Percentiles rank a stretch among this genome's conserved stretches.
Evolutionary conservation across 2,797 vertebrate genomes (phyloP).

Genomic region (Ispidina lecontei): DNA sequence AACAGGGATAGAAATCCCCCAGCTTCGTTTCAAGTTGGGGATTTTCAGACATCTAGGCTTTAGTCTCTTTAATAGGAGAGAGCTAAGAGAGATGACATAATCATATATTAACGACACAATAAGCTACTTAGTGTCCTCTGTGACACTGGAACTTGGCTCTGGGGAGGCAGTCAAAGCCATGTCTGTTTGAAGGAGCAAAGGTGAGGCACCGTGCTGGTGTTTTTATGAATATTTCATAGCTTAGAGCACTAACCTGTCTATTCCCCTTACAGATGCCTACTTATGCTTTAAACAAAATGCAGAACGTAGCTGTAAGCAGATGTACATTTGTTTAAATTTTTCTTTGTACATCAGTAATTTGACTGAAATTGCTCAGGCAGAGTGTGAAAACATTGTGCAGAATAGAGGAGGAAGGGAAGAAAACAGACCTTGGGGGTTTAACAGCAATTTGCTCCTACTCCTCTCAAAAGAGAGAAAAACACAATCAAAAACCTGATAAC

Average conservation of each 20-base stretch:
- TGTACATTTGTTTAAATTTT: neutral
- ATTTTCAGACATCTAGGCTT: conserved; percentile 11
- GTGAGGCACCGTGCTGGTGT: neutral
- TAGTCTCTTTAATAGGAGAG: neutral
- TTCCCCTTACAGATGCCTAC: neutral
- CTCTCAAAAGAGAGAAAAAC: neutral
- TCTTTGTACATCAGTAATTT: neutral
- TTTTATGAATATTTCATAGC: conserved; percentile 68
- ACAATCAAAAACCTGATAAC: neutral
- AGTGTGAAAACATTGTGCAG: neutral
- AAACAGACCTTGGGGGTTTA: neutral
- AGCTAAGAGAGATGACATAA: conserved; percentile 12
- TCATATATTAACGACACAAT: conserved; percentile 28
- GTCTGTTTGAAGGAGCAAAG: conserved; percentile 31
- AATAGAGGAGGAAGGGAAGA: neutral
- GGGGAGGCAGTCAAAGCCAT: neutral
- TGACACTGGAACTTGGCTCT: conserved; percentile 4
- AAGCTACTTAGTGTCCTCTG: conserved; percentile 37
- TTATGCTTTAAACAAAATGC: conserved; percentile 21
- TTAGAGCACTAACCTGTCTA: conserved; percentile 35
- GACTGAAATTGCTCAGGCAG: neutral
- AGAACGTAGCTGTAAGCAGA: neutral
- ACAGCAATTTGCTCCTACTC: neutral
- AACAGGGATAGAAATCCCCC: neutral
- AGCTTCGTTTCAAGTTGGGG: neutral